Evolutionary conservation across 2,888 invertebrate species (phyloP), one percentile per base, ranked within the genome.

Genomic region (Germaria angustata): DNA sequence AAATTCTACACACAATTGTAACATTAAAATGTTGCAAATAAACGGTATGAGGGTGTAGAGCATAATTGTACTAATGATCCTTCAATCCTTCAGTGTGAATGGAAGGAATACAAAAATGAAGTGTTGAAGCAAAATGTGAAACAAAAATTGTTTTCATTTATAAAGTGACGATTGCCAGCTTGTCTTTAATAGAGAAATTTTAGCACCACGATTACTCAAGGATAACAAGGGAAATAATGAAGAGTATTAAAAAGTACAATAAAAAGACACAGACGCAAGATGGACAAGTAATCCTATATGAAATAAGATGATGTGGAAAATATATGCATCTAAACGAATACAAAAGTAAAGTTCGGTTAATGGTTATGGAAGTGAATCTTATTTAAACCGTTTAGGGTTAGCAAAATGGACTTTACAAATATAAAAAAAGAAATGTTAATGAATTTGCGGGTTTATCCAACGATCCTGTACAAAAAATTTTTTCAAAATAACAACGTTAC

Each of bases 11-110:
- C 46, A 49, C 55, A 57, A 57, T n/a, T 4, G 24, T 4, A 68
- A 28, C 3, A 1, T 34, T 32, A 55, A 49, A 34, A 75, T 36
- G 44, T 24, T n/a, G 22, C 41, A 61, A 51, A 75, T 44, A 32
- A 39, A 63, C 34, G 4, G 13, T 17, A 66, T 44, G 17, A 41
- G 20, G 51, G 46, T 55, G 39, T 15, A 59, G 34, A 81, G 39
- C 57, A 59, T 76, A 76, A 76, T 81, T 76, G 34, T 49, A 36
- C 44, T 78, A 78, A 78, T 73, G 69, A 75, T 51, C 36, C 24
- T 61, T 71, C 22, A 57, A 41, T 57, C 15, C 20, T 57, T 13
- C 6, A 46, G 15, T n/a, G 20, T 2, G n/a, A n/a, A n/a, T 36
- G 6, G 24, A 66, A 49, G 17, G 2, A 24, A 49, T 1, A n/a